phyloP scores from a whole-genome alignment of 1,140 invertebrate species.

The Philopotamus ludificatus region DNA sequence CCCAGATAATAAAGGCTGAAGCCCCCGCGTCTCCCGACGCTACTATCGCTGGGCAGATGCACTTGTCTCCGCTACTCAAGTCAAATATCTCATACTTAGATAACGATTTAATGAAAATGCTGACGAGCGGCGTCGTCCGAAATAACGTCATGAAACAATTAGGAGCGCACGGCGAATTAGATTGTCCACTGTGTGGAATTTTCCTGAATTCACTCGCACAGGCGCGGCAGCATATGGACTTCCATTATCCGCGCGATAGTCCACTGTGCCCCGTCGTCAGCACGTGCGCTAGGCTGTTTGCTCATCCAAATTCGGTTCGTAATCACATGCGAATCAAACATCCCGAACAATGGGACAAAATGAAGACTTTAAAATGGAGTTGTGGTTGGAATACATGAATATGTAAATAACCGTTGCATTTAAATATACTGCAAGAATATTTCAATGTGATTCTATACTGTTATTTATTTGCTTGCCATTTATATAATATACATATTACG shows the following conservation, averaged over 20 bases:
- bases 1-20: conserved; percentile 42
- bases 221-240: conserved; percentile 71
- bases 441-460: conserved; percentile 27
- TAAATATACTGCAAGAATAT: background rate
- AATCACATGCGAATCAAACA: conserved; percentile 84
- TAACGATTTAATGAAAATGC: conserved; percentile 35
- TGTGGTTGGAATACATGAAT: conserved; percentile 52
- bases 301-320: conserved; percentile 78
- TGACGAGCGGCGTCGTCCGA: conserved; percentile 25
- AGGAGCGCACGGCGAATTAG: conserved; percentile 52
- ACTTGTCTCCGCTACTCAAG: conserved; percentile 25
- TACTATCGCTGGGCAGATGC: conserved; percentile 21
- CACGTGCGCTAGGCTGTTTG: conserved; percentile 69
- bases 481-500: conserved; percentile 48
- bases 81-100: conserved; percentile 33
- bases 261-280: conserved; percentile 75
- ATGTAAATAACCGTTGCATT: background rate
- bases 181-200: conserved; percentile 64
- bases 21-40: conserved; percentile 33
- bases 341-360: conserved; percentile 73
- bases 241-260: conserved; percentile 79
- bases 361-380: conserved; percentile 78
- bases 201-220: conserved; percentile 62
- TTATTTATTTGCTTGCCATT: conserved; percentile 47
- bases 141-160: conserved; percentile 45